Evolutionary conservation across 2,888 invertebrate species (phyloP), one percentile per base, ranked within the genome.

Genomic region (Zelleria hepariella): DNA sequence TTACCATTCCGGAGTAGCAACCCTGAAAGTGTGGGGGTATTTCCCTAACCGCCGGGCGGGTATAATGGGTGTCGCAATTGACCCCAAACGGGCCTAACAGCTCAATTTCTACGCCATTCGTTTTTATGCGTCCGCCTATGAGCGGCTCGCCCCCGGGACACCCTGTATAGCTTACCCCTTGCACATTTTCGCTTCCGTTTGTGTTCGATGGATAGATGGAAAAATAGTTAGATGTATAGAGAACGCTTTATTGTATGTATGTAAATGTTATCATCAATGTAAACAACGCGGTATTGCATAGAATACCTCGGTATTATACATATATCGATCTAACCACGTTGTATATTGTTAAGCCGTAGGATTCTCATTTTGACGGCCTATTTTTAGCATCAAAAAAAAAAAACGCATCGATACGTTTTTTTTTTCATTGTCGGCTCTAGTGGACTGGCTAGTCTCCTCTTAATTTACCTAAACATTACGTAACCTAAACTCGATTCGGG

Each of bases 81-180:
- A 55, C 32, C 55, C 55, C 55, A 32, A 21, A 55, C 27, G 21
- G 32, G 47, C 23, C 10, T 25, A 48, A 57, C 57, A 57, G 57
- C 57, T 57, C 57, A 57, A 57, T 57, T 57, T 47, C 57, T 57
- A 47, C 57, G 47, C 48, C 57, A 57, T 57, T 57, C 15, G 7
- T 57, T 57, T 57, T 57, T 47, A 47, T 57, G 57, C 8, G 10
- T 18, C 27, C 21, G 49, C 21, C 53, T 53, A 53, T 18, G 23
- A 25, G 24, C 51, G 49, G 49, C 25, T 8, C 24, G 53, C 21
- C 18, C 51, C 21, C 10, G 51, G 20, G 10, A 51, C 51, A 51
- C 51, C 51, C 20, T 20, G 20, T 51, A 23, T 51, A 23, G 32
- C 10, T n/a, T 10, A 32, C 10, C 32, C 10, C 10, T 32, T 32